phyloP scores from a whole-genome alignment of 2,888 invertebrate genomes.

The Drosophila lacicola region DNA sequence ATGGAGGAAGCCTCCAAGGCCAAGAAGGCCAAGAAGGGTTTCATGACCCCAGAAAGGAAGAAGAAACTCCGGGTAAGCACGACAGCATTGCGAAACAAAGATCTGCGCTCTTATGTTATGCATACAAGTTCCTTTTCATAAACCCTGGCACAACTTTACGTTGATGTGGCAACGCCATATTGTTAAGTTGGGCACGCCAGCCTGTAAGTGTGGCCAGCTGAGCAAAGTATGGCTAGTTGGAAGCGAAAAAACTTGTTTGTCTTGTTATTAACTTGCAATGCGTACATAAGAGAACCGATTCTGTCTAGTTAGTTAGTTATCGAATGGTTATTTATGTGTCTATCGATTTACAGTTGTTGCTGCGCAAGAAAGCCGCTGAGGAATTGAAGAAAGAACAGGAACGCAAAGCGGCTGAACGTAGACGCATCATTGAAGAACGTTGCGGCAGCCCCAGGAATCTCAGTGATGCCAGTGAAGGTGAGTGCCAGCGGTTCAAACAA shows the following conservation, averaged over 20 bases:
- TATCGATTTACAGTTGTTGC: constrained; percentile 90
- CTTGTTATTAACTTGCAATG: too few species aligned
- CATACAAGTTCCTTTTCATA: not conserved
- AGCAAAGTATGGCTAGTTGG: not conserved
- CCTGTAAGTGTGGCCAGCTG: not conserved
- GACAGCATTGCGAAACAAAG: not conserved
- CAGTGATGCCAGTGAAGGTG: constrained; percentile 98
- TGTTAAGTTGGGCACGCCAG: not conserved
- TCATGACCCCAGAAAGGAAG: constrained; percentile 99
- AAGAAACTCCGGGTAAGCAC: constrained; percentile 98
- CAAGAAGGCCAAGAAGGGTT: constrained; percentile 99
- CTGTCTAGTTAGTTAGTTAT: not conserved
- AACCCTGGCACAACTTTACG: not conserved
- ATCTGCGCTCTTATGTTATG: not conserved
- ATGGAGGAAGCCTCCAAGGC: constrained; percentile 99
- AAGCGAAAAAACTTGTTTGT: not conserved
- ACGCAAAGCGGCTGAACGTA: constrained; percentile 98
- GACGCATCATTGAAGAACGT: constrained; percentile 98
- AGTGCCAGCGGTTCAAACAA: constrained; percentile 57
- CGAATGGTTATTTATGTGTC: not conserved
- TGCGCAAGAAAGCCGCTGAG: constrained; percentile 99
- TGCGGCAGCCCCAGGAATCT: constrained; percentile 96
- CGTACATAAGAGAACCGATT: too few species aligned
- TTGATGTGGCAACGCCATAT: not conserved
- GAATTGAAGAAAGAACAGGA: constrained; percentile 99